Evolutionary conservation across 2,888 invertebrate species (phyloP).

Genomic region (Erebia aethiops): DNA sequence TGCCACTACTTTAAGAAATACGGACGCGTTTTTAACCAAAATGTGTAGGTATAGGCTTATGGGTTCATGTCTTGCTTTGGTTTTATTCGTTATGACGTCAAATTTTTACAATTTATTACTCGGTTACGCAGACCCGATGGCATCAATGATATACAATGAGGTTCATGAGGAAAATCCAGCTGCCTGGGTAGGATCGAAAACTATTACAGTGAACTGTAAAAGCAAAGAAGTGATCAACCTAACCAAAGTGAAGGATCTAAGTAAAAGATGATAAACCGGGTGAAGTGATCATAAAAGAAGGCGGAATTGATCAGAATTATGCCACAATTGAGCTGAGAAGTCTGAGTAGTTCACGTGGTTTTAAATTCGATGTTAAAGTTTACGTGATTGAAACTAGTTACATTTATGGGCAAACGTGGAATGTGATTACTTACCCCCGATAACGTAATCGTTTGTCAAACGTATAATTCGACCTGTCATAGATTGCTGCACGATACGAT

Average conservation of each 20-base stretch:
- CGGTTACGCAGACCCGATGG: constrained; percentile 61
- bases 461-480: too few species aligned
- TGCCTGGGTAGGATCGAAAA: constrained; percentile 61
- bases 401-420: constrained; percentile 44
- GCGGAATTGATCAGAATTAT: constrained; percentile 63
- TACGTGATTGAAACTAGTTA: constrained; percentile 57
- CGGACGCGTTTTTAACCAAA: constrained; percentile 27
- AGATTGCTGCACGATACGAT: too few species aligned
- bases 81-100: constrained; percentile 24
- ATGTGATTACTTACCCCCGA: constrained; percentile 42
- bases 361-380: constrained; percentile 68
- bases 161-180: constrained; percentile 69
- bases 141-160: constrained; percentile 65
- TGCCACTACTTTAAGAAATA: not conserved
- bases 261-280: constrained; percentile 64
- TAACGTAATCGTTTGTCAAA: too few species aligned
- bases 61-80: constrained; percentile 27
- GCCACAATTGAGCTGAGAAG: constrained; percentile 66
- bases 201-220: constrained; percentile 61
- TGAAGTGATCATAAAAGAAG: constrained; percentile 59
- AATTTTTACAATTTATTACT: constrained; percentile 47
- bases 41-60: constrained; percentile 38
- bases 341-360: constrained; percentile 63
- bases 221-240: constrained; percentile 64
- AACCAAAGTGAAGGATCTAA: constrained; percentile 60